Evolutionary conservation across 1,140 invertebrate species (phyloP).

Genomic region (Zaprionus davidi): DNA sequence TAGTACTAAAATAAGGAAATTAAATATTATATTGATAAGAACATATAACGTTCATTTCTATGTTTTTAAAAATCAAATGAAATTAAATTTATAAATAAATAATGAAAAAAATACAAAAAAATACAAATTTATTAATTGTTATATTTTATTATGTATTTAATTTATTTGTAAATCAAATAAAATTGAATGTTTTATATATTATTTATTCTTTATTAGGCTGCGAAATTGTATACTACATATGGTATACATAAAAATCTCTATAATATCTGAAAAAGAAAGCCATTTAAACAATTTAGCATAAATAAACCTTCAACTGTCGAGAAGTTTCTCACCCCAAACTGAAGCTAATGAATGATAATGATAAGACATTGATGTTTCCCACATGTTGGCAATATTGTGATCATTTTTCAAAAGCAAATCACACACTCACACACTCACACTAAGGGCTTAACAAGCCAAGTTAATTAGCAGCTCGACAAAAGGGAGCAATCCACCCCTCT

Average conservation of each 20-base stretch:
- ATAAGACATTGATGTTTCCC: background rate
- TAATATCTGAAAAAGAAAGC: background rate
- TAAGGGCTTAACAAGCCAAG: slow-evolving; percentile 38
- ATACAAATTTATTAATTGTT: no score
- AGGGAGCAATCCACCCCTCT: background rate
- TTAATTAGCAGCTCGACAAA: slow-evolving; percentile 47
- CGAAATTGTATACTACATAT: no score
- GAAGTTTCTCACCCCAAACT: background rate
- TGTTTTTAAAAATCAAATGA: background rate
- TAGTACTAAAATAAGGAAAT: background rate
- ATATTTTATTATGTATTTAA: background rate
- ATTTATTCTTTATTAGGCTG: no score
- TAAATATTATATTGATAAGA: background rate
- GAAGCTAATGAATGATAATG: background rate
- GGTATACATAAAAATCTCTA: no score
- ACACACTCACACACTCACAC: slow-evolving; percentile 8
- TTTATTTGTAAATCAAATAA: background rate
- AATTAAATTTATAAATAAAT: background rate
- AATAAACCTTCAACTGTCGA: background rate
- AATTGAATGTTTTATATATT: no score
- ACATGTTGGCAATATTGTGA: background rate
- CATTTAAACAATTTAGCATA: background rate
- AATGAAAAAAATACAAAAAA: background rate
- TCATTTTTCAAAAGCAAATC: slow-evolving; percentile 15
- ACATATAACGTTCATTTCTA: no score